These are phyloP conservation scores for Chloroceryle amazona DNA, from an alignment of 2,797 vertebrate genomes.

Conservation along the genomic window DNA sequence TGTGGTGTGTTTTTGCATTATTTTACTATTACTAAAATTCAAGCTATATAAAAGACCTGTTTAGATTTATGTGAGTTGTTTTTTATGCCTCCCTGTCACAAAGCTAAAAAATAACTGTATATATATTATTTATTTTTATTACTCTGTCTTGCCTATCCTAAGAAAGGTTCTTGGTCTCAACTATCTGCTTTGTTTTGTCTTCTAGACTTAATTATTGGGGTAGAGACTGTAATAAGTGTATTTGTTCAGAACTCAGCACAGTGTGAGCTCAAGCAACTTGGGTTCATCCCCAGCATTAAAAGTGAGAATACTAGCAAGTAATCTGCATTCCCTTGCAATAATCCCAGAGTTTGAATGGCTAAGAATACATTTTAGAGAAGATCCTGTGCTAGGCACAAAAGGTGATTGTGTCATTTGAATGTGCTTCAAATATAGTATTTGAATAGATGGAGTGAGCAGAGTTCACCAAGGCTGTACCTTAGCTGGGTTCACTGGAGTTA, in stretches of 20 bases:
- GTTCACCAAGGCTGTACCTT: background rate
- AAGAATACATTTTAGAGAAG: background rate
- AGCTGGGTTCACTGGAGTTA: background rate
- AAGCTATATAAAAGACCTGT: background rate
- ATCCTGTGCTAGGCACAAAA: background rate
- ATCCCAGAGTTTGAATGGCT: background rate
- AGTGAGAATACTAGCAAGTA: background rate
- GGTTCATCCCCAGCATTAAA: background rate
- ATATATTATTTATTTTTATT: background rate
- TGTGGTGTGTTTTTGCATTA: background rate
- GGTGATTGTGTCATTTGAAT: background rate
- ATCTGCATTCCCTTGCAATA: background rate
- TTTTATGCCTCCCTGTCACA: background rate
- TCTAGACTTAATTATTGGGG: background rate
- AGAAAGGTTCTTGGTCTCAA: background rate
- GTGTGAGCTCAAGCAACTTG: background rate
- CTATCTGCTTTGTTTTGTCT: background rate
- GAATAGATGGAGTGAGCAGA: background rate
- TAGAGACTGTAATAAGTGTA: background rate
- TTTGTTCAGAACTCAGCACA: background rate
- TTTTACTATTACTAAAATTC: background rate
- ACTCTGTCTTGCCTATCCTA: background rate
- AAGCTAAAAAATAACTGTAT: background rate
- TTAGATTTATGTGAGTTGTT: background rate
- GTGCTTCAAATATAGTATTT: conserved; percentile 26